Conservation (phyloP, 2,888 invertebrate genomes). For the Dolichopus griseipennis region DNA sequence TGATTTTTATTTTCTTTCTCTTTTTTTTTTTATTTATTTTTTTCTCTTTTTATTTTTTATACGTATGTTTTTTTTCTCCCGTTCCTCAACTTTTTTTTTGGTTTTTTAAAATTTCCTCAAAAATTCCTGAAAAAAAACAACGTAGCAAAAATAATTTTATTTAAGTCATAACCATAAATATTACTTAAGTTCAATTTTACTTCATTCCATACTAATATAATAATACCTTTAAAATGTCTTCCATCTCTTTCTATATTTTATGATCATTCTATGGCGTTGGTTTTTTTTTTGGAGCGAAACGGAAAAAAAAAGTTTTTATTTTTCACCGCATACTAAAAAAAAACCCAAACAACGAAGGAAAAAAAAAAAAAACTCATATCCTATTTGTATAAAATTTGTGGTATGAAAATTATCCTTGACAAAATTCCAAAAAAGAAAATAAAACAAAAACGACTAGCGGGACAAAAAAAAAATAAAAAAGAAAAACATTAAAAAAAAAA, state of each 20-base stretch:
- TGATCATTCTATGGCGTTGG: no score
- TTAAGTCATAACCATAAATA: constrained; percentile 2
- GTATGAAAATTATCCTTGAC: not conserved
- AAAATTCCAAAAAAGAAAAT: not conserved
- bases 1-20: no score
- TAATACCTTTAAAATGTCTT: no score
- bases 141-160: not conserved
- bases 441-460: not conserved
- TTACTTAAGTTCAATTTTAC: not conserved
- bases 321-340: not conserved
- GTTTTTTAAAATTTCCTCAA: no score
- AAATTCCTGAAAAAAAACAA: not conserved
- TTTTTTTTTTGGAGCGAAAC: no score
- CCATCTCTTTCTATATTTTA: not conserved
- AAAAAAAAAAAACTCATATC: not conserved
- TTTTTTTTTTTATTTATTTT: not conserved
- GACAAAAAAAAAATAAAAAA: no score
- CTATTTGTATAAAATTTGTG: constrained; percentile 6
- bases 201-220: not conserved
- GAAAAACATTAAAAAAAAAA: no score
- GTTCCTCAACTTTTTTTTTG: no score
- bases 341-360: not conserved
- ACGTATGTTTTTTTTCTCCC: not conserved
- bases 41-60: not conserved
- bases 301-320: no score